Base-by-base conservation (phyloP, 2,797 vertebrate genomes). In the Protosalanx chinensis region DNA sequence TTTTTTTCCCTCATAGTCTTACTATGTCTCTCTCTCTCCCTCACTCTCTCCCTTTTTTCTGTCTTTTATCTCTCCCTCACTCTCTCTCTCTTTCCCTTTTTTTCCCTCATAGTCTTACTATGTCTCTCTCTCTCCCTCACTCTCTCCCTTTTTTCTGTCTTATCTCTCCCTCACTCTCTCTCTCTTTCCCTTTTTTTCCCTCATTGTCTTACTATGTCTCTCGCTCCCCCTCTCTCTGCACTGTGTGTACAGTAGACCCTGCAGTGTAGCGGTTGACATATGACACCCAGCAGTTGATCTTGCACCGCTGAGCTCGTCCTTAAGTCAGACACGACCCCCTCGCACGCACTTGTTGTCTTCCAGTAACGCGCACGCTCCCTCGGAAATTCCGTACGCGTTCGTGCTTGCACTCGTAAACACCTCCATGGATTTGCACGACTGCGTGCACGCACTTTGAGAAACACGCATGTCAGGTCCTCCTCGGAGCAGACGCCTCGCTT, bases 201-300 rank as follows among this genome's bases (percentile, higher is more conserved):
- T 41, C 32, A 27, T 60, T 73, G 10, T 75, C 27, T n/a, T 12
- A 57, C 5, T 32, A 66, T 60, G 3, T 72, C 18, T 56, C 59
- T 74, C n/a, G 8, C 29, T 23, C 32, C 37, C 35, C 81, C 75
- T 71, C 3, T 65, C 33, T 61, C 37, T 30, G 29, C 73, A 64
- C 51, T 73, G 73, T 70, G 62, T 71, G 56, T 35, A 13, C 18
- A 56, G n/a, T 8, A 23, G 30, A 18, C 29, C 13, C 1, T 72
- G 64, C 63, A 35, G 35, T 20, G 12, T 68, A 56, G 59, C 74
- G 15, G 68, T 66, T 75, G 67, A 62, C 32, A 20, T 76, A 64
- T 83, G 78, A 73, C 82, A 76, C 82, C 82, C 83, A 88, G 76
- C 84, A 83, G 87, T 83, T 82, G 82, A 86, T 8, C 37, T 41